Conservation (phyloP, 92 coral and sea anemone species). For the Actinernus sp. region DNA sequence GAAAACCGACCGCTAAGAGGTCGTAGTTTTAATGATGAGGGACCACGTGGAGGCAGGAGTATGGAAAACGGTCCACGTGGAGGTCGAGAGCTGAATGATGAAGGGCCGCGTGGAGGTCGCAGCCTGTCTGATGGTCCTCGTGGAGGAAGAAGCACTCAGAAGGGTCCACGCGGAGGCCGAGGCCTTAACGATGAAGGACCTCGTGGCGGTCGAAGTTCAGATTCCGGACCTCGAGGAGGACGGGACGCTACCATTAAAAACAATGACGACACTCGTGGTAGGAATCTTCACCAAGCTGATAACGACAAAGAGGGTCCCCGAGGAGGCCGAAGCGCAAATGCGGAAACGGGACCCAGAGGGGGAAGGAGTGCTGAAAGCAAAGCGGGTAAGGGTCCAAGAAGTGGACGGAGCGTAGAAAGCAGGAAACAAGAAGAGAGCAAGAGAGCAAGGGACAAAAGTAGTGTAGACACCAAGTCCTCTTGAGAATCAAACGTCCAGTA, state of each 20-base stretch:
- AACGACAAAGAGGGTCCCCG: constrained; percentile 43
- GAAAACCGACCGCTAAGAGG: constrained; percentile 25
- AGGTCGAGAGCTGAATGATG: constrained; percentile 59
- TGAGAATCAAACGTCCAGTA: no score
- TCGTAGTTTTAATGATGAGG: constrained; percentile 22
- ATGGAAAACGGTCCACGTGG: constrained; percentile 68
- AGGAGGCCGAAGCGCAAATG: constrained; percentile 51
- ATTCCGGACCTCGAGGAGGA: constrained; percentile 65
- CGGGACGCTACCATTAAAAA: constrained; percentile 12
- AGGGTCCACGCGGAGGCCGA: constrained; percentile 66
- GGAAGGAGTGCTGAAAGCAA: constrained; percentile 48
- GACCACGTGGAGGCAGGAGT: constrained; percentile 68
- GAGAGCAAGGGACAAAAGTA: no score
- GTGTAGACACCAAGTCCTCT: no score
- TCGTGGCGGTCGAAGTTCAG: constrained; percentile 49
- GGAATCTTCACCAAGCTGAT: no score
- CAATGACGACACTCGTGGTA: constrained; percentile 4
- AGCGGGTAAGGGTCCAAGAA: constrained; percentile 70
- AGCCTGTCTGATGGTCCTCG: constrained; percentile 66
- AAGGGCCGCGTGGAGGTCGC: constrained; percentile 84
- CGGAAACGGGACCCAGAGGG: constrained; percentile 71
- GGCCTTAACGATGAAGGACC: constrained; percentile 43
- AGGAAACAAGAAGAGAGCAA: constrained; percentile 4
- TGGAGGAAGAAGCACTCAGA: constrained; percentile 61
- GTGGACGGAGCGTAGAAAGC: constrained; percentile 5